Conservation (phyloP, 2,113 vertebrate genomes). For the Seriola rivoliana region DNA sequence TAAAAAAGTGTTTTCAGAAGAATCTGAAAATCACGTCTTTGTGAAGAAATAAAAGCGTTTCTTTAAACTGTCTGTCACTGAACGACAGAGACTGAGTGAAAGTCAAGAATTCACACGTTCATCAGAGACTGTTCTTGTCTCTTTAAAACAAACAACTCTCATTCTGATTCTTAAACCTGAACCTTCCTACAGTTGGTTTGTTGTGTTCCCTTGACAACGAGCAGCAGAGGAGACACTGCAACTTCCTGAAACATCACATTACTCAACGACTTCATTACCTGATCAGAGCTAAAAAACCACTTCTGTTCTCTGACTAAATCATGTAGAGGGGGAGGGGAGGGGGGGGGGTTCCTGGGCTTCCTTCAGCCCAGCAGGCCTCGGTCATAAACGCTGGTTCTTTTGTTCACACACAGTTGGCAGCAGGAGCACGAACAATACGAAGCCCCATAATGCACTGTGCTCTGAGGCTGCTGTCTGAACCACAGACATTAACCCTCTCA, state of each 20-base stretch:
- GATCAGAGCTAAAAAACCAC: slow-evolving; percentile 10
- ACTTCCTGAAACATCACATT: slow-evolving; percentile 47
- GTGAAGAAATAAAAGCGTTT: too few relatives aligned
- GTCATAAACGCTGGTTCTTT: slow-evolving; percentile 94
- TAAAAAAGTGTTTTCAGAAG: too few relatives aligned
- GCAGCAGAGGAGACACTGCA: background rate
- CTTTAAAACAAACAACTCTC: too few relatives aligned
- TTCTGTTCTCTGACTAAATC: slow-evolving; percentile 40
- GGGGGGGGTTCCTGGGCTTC: slow-evolving; percentile 82
- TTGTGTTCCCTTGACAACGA: background rate
- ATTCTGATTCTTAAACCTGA: too few relatives aligned
- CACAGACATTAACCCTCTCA: too few relatives aligned
- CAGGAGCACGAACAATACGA: slow-evolving; percentile 95
- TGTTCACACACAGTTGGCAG: slow-evolving; percentile 93
- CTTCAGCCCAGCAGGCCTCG: slow-evolving; percentile 94
- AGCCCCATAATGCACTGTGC: slow-evolving; percentile 88
- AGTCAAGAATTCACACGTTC: too few relatives aligned
- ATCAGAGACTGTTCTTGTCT: too few relatives aligned
- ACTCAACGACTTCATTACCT: slow-evolving; percentile 40
- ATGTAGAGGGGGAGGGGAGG: slow-evolving; percentile 21
- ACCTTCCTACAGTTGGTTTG: too few relatives aligned
- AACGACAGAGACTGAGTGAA: too few relatives aligned
- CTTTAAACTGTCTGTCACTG: too few relatives aligned
- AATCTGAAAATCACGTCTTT: too few relatives aligned
- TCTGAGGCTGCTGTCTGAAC: slow-evolving; percentile 19